Evolutionary conservation across 2,797 vertebrate genomes (phyloP).

Genomic region (Octomys mimax): DNA sequence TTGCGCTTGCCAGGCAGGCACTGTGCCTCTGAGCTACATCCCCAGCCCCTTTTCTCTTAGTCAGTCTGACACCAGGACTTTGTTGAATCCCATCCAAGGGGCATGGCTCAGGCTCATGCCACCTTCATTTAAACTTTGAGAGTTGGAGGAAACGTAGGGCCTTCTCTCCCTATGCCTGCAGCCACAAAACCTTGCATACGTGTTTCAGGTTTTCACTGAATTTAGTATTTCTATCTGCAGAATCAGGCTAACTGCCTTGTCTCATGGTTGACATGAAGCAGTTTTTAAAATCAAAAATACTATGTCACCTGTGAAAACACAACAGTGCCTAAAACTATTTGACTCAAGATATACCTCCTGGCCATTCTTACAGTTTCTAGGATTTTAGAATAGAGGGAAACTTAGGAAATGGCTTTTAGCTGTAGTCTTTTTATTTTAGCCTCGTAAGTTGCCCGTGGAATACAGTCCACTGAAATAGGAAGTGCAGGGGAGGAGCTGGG

Average conservation of each 20-base stretch:
- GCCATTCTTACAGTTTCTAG: background rate
- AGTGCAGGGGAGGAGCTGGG: background rate
- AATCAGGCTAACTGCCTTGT: background rate
- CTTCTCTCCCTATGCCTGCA: background rate
- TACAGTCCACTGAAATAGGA: background rate
- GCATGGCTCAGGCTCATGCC: background rate
- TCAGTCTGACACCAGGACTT: background rate
- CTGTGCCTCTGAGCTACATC: too few relatives aligned
- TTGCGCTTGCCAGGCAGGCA: too few relatives aligned
- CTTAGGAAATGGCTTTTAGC: background rate
- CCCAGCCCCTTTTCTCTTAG: background rate
- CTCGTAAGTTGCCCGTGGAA: background rate
- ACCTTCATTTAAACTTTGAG: background rate
- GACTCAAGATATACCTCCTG: background rate
- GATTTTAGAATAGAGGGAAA: background rate
- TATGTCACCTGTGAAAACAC: background rate
- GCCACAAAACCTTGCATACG: background rate
- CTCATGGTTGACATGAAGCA: background rate
- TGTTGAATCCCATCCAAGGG: background rate
- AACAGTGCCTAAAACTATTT: background rate
- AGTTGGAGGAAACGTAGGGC: background rate
- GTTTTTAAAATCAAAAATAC: background rate
- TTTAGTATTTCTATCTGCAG: background rate
- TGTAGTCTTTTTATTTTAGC: conserved; percentile 23
- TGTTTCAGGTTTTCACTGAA: background rate